Percentiles rank a stretch among this genome's conserved stretches.
Evolutionary conservation across 2,113 vertebrate species (phyloP).

Genomic region (Thymallus thymallus): DNA sequence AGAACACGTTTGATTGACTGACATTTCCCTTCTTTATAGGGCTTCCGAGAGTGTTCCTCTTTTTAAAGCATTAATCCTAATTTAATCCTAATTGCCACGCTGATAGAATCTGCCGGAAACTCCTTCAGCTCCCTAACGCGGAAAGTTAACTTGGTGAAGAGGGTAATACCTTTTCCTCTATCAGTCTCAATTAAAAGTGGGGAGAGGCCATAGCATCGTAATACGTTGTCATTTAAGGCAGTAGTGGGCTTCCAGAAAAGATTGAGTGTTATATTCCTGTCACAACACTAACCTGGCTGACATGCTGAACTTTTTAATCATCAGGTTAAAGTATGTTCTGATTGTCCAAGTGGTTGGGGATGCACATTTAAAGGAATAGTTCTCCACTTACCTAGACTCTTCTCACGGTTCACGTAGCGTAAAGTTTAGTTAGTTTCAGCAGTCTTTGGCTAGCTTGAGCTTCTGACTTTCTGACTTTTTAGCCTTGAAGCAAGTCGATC

Average conservation of each 20-base stretch:
- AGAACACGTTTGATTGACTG: no score
- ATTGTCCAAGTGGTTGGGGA: no score
- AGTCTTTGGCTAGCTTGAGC: neutral
- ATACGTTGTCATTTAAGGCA: constrained; percentile 51
- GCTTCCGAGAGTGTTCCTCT: neutral
- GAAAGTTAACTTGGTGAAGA: constrained; percentile 60
- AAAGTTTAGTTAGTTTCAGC: neutral
- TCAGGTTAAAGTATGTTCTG: neutral
- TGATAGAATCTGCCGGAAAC: constrained; percentile 59
- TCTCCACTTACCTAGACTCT: no score
- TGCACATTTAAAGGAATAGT: no score
- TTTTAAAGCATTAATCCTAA: constrained; percentile 22
- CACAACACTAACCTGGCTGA: constrained; percentile 24
- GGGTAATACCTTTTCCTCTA: constrained; percentile 50
- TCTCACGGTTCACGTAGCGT: no score
- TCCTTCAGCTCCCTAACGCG: constrained; percentile 62
- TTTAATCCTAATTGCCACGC: constrained; percentile 54
- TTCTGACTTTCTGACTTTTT: no score
- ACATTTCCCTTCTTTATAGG: no score
- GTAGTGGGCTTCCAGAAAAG: constrained; percentile 27
- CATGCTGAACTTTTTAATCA: constrained; percentile 14
- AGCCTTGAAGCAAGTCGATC: no score
- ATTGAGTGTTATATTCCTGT: constrained; percentile 26
- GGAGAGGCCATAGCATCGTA: constrained; percentile 55
- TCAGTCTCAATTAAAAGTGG: constrained; percentile 62